A percentile compares a stretch with the other conserved stretches of the same genome.
These are phyloP conservation scores for Microctonus brassicae DNA, from an alignment of 2,888 invertebrate genomes.

Conservation along the genomic window DNA sequence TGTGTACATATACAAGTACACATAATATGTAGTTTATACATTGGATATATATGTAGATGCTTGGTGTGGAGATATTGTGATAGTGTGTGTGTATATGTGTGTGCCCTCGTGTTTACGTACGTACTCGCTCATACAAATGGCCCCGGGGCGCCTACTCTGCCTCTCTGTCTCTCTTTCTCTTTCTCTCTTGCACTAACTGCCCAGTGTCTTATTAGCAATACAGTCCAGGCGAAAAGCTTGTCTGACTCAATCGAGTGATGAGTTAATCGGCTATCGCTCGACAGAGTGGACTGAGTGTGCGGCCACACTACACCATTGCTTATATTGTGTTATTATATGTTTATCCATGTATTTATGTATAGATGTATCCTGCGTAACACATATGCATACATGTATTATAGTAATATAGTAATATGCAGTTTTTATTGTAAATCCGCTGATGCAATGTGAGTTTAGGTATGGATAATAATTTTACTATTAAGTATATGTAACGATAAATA, in stretches of 20 bases:
- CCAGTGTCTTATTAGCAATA: slow-evolving; percentile 69
- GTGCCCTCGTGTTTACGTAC: slow-evolving; percentile 7
- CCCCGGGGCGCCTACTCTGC: slow-evolving; percentile 30
- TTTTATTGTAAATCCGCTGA: too few relatives aligned
- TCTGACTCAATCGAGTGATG: slow-evolving; percentile 54
- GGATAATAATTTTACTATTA: too few relatives aligned
- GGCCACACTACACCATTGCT: background rate
- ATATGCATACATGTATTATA: too few relatives aligned
- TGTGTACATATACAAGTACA: background rate
- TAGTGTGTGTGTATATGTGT: background rate
- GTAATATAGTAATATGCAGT: too few relatives aligned
- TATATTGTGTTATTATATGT: background rate
- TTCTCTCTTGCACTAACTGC: slow-evolving; percentile 57
- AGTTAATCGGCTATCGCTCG: slow-evolving; percentile 57
- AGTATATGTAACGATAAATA: too few relatives aligned
- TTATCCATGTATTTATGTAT: too few relatives aligned
- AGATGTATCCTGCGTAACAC: too few relatives aligned
- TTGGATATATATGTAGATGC: background rate
- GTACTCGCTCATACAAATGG: slow-evolving; percentile 7
- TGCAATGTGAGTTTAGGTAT: too few relatives aligned
- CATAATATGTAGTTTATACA: background rate
- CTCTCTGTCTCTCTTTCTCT: slow-evolving; percentile 23
- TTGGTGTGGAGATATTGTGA: background rate
- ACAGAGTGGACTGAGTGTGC: background rate
- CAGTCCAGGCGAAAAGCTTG: slow-evolving; percentile 66